Evolutionary conservation across 2,888 invertebrate species (phyloP), one percentile per base, ranked within the genome.

Genomic region (Proisotoma minuta): DNA sequence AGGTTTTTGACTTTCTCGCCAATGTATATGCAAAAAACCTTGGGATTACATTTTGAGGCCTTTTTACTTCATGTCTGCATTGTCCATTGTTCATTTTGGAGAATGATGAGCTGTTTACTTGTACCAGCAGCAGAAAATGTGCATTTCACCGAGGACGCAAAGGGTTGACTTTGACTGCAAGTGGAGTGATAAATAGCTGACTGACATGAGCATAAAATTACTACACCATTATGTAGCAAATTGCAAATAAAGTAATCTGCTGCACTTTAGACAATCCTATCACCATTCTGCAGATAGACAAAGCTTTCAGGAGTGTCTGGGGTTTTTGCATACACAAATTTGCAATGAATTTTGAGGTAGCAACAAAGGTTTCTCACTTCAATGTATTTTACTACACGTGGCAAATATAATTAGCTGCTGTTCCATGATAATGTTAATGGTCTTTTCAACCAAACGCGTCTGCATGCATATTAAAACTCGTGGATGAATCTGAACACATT

Each of bases 301-400:
- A n/a, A n/a, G n/a, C n/a, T n/a, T n/a, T n/a, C n/a, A n/a, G n/a
- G n/a, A n/a, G 10, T n/a, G 18, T 43, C 10, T 4, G 5, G 18
- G 18, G 43, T 43, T 43, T 43, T 43, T n/a, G 18, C 43, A n/a
- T 12, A 20, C 18, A 18, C 15, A 43, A 43, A 43, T 43, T 43
- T 43, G 43, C 18, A 5, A 18, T 43, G 43, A 43, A 12, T n/a
- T 43, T 43, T 43, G 43, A 43, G 43, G 43, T 43, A 43, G 43
- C 43, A 43, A 43, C 43, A 43, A 43, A 43, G 43, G 43, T 43
- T 43, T 43, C 43, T 43, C 43, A 43, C 18, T 34, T 15, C 34
- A 34, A n/a, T n/a, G n/a, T n/a, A n/a, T n/a, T n/a, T n/a, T n/a
- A n/a, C n/a, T n/a, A n/a, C n/a, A n/a, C n/a, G n/a, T n/a, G n/a